Evolutionary conservation across 2,113 vertebrate genomes (phyloP), one percentile per base, ranked within the genome.

Genomic region (Nycticorax nycticorax): DNA sequence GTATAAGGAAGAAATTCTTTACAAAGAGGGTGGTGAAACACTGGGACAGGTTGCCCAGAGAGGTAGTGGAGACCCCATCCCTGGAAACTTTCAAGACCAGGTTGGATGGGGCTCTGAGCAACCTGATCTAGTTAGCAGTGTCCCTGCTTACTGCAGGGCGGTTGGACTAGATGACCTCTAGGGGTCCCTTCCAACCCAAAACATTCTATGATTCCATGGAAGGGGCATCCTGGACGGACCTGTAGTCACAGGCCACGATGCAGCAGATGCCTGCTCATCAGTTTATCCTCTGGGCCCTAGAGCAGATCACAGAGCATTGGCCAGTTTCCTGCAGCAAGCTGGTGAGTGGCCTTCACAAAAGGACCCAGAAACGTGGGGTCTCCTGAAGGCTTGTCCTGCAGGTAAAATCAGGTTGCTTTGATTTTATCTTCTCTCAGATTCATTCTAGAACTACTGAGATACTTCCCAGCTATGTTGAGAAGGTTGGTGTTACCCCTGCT

Each of bases 311-410:
- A 66, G 86, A 32, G 52, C 39, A 33, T 1, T 24, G 52, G 19
- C 45, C 57, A 3, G 0, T 41, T 62, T 10, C 52, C 75, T 72
- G 20, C 3, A 12, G 23, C 47, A 48, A 27, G 50, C 37, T 35
- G 71, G 60, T 7, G 27, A 7, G 18, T 7, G 12, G 13, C 55
- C 71, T 77, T 35, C 20, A 28, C 27, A 20, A 19, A 48, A 8
- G 9, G 20, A 10, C 59, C 63, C 3, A 2, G 53, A 48, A 57
- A 21, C 0, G 0, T 43, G 52, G 20, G 21, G 19, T 57, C 57
- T 82, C 64, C 47, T 39, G 62, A 41, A 55, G 66, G 12, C 55
- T 68, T 60, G 26, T 30, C 27, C 16, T 62, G 32, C 2, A 2
- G 53, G 37, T 55, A 23, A 68, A 81, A 76, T 50, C 23, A 45